A percentile compares a stretch with the other conserved stretches of the same genome.
phyloP scores from a whole-genome alignment of 1,140 invertebrate species.

The Diploscapter pachys region DNA sequence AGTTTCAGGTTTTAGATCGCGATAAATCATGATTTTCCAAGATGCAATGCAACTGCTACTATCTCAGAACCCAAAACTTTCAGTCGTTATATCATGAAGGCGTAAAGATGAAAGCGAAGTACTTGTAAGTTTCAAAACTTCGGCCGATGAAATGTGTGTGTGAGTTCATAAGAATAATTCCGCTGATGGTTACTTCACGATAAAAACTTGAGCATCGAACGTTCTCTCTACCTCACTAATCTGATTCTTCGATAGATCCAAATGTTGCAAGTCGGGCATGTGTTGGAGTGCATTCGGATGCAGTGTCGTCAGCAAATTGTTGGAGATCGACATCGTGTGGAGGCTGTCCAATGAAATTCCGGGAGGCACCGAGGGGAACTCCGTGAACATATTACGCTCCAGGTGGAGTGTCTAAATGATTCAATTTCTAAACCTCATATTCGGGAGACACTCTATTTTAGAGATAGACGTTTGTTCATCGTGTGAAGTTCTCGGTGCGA shows the following conservation, averaged over 20 bases:
- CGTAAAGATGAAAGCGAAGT: too few species aligned
- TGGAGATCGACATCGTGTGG: constrained; percentile 23
- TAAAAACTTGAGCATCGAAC: background rate
- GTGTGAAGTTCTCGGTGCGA: too few species aligned
- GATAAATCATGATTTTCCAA: background rate
- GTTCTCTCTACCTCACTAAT: constrained; percentile 15
- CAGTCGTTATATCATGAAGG: too few species aligned
- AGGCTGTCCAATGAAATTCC: constrained; percentile 26
- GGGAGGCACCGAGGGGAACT: constrained; percentile 31
- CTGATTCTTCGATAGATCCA: constrained; percentile 36
- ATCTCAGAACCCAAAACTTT: too few species aligned
- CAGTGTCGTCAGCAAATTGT: constrained; percentile 28
- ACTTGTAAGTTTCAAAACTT: too few species aligned
- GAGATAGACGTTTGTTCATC: too few species aligned
- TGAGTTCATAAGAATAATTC: background rate
- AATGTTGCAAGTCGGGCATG: constrained; percentile 31
- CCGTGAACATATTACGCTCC: constrained; percentile 28
- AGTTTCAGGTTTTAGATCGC: too few species aligned
- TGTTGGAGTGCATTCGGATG: constrained; percentile 28
- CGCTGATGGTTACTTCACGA: background rate
- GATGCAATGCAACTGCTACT: background rate
- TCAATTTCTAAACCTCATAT: constrained; percentile 4
- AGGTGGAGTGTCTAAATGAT: constrained; percentile 23
- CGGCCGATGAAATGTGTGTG: too few species aligned
- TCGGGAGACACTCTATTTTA: background rate